phyloP scores from a whole-genome alignment of 2,113 vertebrate species.

The Macaca mulatta region DNA sequence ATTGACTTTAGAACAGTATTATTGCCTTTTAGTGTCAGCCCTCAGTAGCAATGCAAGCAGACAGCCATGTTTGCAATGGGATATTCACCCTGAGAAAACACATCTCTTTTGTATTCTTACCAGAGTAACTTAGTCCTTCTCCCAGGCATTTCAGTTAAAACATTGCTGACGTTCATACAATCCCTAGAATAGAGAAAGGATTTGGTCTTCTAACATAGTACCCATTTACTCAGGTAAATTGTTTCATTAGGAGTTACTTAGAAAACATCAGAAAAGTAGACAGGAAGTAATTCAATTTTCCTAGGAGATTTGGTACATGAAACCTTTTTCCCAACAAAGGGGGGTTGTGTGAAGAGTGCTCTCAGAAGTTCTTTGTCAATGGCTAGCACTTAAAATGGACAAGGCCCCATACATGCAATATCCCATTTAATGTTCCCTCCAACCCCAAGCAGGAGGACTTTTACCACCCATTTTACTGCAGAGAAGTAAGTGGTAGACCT shows the following conservation, averaged over 20 bases:
- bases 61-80: background rate
- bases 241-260: background rate
- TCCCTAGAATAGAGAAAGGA: background rate
- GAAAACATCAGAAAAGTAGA: background rate
- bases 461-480: background rate
- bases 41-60: background rate
- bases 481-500: background rate
- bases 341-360: background rate
- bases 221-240: background rate
- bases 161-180: background rate
- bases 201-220: background rate
- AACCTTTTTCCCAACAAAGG: background rate
- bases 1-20: background rate
- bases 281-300: background rate
- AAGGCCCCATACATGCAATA: background rate
- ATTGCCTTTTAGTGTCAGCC: background rate
- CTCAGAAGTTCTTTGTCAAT: background rate
- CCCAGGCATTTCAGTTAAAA: slow-evolving; percentile 3
- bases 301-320: background rate
- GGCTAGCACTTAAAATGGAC: background rate
- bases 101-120: background rate
- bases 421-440: background rate
- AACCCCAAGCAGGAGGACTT: background rate
- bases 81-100: background rate
- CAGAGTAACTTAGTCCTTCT: background rate